phyloP scores from a whole-genome alignment of 2,888 invertebrate species.

The Acrobasis suavella region DNA sequence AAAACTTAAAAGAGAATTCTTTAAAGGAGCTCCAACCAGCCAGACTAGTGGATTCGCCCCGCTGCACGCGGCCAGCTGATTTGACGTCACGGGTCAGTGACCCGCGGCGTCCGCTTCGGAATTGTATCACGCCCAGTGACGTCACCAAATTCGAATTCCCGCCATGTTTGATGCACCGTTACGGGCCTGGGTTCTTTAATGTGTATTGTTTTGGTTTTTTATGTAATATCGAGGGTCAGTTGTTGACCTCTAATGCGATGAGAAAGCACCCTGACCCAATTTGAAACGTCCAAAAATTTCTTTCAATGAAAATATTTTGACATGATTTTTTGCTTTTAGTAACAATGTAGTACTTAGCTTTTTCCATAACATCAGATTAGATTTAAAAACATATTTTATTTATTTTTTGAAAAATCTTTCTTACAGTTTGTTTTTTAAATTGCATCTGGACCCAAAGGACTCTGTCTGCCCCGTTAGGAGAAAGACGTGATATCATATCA shows the following conservation, averaged over 20 bases:
- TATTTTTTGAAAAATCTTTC: too few species aligned
- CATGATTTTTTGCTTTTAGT: too few species aligned
- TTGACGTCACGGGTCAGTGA: constrained; percentile 73
- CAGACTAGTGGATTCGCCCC: constrained; percentile 33
- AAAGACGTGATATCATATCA: too few species aligned
- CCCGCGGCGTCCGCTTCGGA: constrained; percentile 42
- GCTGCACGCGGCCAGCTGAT: constrained; percentile 68
- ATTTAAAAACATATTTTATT: too few species aligned
- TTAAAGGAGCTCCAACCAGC: constrained; percentile 27
- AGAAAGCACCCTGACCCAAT: neutral
- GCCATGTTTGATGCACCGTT: constrained; percentile 27
- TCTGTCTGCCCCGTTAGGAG: too few species aligned
- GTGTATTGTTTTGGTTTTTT: constrained; percentile 11
- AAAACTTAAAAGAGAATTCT: neutral
- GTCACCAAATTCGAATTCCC: constrained; percentile 32
- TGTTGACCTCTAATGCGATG: neutral
- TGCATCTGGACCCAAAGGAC: too few species aligned
- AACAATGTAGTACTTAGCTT: too few species aligned
- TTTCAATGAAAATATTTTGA: too few species aligned
- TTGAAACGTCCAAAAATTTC: too few species aligned
- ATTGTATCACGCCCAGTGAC: constrained; percentile 40
- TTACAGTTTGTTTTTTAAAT: too few species aligned
- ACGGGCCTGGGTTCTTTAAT: constrained; percentile 19
- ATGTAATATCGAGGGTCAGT: constrained; percentile 15
- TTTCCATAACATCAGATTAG: too few species aligned